Percentiles rank a stretch among this genome's conserved stretches.
Conservation (phyloP, 2,888 invertebrate species). For the Orthonevra nobilis region DNA sequence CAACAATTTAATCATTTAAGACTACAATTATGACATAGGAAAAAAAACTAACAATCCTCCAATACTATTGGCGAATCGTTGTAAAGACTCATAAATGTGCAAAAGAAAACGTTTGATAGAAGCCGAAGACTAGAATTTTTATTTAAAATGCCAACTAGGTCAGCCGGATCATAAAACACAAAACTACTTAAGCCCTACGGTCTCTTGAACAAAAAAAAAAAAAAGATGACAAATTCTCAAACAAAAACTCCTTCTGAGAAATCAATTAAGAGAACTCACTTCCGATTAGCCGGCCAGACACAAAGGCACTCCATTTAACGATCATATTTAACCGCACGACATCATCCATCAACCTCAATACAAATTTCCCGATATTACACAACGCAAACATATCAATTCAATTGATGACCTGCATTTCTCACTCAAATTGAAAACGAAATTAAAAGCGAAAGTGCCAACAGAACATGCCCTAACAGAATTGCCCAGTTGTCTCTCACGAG, state of each 20-base stretch:
- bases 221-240: too few species aligned
- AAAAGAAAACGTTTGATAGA: too few species aligned
- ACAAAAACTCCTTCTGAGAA: background rate
- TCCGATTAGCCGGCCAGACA: slow-evolving; percentile 59
- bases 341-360: slow-evolving; percentile 19
- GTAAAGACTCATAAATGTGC: too few species aligned
- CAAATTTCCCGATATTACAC: slow-evolving; percentile 20
- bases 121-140: too few species aligned
- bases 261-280: slow-evolving; percentile 6
- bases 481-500: slow-evolving; percentile 40
- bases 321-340: background rate
- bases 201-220: too few species aligned
- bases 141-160: too few species aligned
- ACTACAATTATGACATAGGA: too few species aligned
- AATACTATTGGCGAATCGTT: too few species aligned
- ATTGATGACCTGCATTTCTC: slow-evolving; percentile 68
- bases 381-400: slow-evolving; percentile 43
- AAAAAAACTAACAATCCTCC: too few species aligned
- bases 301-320: slow-evolving; percentile 9
- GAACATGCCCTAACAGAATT: slow-evolving; percentile 28
- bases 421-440: slow-evolving; percentile 36
- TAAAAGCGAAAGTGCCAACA: slow-evolving; percentile 49
- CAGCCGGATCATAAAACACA: too few species aligned
- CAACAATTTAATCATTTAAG: too few species aligned
- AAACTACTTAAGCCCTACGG: too few species aligned